Conservation (phyloP, 2,888 invertebrate species). For the Eristalis pertinax region DNA sequence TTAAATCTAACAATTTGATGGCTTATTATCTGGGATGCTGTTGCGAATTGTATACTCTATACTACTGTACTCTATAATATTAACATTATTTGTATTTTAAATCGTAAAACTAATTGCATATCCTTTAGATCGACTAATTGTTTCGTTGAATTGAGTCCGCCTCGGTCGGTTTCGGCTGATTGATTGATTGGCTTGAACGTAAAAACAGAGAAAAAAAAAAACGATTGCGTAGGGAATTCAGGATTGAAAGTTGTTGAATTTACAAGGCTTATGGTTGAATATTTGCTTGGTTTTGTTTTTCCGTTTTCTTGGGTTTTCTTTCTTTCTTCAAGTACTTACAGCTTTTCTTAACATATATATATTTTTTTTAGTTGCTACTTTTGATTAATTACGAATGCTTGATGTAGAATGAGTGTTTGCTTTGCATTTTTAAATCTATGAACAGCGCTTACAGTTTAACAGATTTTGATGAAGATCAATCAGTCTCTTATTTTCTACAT, state of each 20-base stretch:
- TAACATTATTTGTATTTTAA: neutral
- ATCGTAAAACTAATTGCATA: slow-evolving; percentile 10
- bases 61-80: no score
- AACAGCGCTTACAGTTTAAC: neutral
- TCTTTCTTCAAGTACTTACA: slow-evolving; percentile 6
- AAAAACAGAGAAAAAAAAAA: neutral
- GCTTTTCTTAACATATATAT: neutral
- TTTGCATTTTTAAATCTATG: slow-evolving; percentile 24
- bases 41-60: slow-evolving; percentile 55
- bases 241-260: slow-evolving; percentile 18
- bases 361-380: neutral
- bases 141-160: neutral
- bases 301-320: slow-evolving; percentile 30
- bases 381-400: slow-evolving; percentile 45
- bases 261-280: slow-evolving; percentile 5
- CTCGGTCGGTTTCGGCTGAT: neutral
- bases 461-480: neutral
- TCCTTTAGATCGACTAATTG: slow-evolving; percentile 32
- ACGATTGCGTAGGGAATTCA: slow-evolving; percentile 13
- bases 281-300: slow-evolving; percentile 7
- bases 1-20: slow-evolving; percentile 68
- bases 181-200: slow-evolving; percentile 34
- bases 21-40: slow-evolving; percentile 75
- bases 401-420: slow-evolving; percentile 62
- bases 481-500: neutral